Base-by-base conservation (phyloP, 2,888 invertebrate genomes). In the Campoletis raptor region DNA sequence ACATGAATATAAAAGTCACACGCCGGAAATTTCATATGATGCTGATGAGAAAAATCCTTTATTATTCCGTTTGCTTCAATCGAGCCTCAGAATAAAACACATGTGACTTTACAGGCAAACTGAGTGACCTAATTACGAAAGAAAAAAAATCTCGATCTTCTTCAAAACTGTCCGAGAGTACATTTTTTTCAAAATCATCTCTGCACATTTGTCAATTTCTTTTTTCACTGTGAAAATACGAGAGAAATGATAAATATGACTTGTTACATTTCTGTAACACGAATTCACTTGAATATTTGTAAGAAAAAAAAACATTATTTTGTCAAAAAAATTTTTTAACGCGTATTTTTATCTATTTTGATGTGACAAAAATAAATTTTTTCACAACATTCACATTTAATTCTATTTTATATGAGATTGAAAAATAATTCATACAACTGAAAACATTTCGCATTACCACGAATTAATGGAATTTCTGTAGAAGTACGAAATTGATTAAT, bases 31-130 rank as follows among this genome's bases (percentile, higher is more conserved):
- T 78, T 79, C 74, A 79, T 79, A 74, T 15, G 30, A 64, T 82
- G 79, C 79, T 85, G 79, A 85, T 85, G 85, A 85, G 85, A 82
- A 79, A 73, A 73, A 79, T 80, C 73, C 76, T 61, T 76, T 72
- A 18, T 74, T 57, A 40, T 74, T 57, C 40, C 21, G 54, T 74
- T 45, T 42, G 69, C 15, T 69, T 69, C 42, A 42, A 24, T 24
- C 24, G 69, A 45, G 21, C 24, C 52, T 40, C 40, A 2, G n/a
- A 52, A 72, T 54, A 57, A 57, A 74, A 40, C 73, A 40, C n/a
- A 52, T 52, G 36, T 24, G 72, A 36, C n/a, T 36, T 72, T 21
- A 12, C 42, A 24, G 12, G 80, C 45, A 54, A 69, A 69, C 48
- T 8, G 36, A 30, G 37, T 7, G 24, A 36, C 48, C 36, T 10